Evolutionary conservation across 2,113 vertebrate species (phyloP).

Genomic region (Mirounga angustirostris): DNA sequence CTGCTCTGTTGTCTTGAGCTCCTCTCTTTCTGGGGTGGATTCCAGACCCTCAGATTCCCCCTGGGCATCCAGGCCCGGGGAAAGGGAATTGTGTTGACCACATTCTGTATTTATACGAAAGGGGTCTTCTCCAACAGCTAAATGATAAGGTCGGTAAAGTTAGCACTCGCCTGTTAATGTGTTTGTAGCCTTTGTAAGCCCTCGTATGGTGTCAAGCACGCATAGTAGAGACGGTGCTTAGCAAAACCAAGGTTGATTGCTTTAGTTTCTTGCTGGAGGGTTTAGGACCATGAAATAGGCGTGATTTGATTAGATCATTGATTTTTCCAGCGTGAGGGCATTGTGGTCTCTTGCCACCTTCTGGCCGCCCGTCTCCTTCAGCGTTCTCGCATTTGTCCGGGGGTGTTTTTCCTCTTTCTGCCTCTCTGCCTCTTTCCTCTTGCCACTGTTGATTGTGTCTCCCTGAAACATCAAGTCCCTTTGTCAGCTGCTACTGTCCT

Average conservation of each 20-base stretch:
- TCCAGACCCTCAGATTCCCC: neutral
- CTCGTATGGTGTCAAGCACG: neutral
- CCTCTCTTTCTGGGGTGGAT: neutral
- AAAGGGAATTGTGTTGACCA: neutral
- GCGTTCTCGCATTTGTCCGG: neutral
- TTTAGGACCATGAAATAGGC: slow-evolving; percentile 19
- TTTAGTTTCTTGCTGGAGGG: neutral
- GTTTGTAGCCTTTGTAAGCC: neutral
- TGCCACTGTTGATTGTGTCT: accelerated
- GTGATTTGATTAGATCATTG: neutral
- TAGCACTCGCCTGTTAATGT: neutral
- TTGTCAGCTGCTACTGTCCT: slow-evolving; percentile 82
- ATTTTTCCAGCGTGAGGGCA: slow-evolving; percentile 29
- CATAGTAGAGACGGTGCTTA: neutral
- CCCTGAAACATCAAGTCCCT: slow-evolving; percentile 3
- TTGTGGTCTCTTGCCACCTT: neutral
- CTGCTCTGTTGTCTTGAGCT: neutral
- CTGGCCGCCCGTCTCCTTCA: neutral
- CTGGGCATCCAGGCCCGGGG: neutral
- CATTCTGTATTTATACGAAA: neutral
- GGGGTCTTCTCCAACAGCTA: neutral
- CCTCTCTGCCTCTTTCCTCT: neutral
- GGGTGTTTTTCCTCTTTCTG: slow-evolving; percentile 4
- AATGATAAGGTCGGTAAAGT: neutral
- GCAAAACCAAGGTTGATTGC: neutral